Base-by-base conservation (phyloP, 2,888 invertebrate genomes). In the Plebejus argus region DNA sequence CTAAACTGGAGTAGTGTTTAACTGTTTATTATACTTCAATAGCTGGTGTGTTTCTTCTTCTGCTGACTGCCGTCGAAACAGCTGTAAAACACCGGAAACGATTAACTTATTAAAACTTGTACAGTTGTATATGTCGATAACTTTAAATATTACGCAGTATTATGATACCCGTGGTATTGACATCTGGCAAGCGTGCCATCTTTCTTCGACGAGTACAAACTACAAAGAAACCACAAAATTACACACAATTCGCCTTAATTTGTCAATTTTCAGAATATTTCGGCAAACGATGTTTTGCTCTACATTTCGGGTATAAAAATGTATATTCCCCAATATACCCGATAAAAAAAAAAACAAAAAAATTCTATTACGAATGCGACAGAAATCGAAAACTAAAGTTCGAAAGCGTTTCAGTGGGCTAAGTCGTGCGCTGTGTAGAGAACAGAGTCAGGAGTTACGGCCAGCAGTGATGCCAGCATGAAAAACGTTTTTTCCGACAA, bases 171-270 rank as follows among this genome's bases (percentile, higher is more conserved):
- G 28, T 78, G 78, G 76, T 78, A 80, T 76, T 77, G 80, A 79
- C 81, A 81, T 80, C 78, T 81, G 81, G 81, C 79, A 76, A 78
- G 79, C 79, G 80, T 45, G 72, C 28, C 61, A 70, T 20, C 70
- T 70, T 77, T 77, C 56, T 77, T 28, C 35, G 18, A 20, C 18
- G 56, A 58, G 33, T 20, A 20, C n/a, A 53, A 70, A 56, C 35
- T 35, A 20, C n/a, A 56, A 70, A 56, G 39, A n/a, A 74, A 74
- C 74, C 74, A 28, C 74, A 53, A 53, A 74, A 74, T 23, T 53
- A 74, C 74, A 53, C 3, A 8, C 15, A 28, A 74, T 72, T 74
- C 28, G 1, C 28, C 18, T 49, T 15, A 45, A 74, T 23, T 72
- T 15, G 4, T 15, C 23, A 72, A 45, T 1, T 61, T 61, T 61